phyloP scores from a whole-genome alignment of 2,888 invertebrate genomes.

The Phalangium opilio region DNA sequence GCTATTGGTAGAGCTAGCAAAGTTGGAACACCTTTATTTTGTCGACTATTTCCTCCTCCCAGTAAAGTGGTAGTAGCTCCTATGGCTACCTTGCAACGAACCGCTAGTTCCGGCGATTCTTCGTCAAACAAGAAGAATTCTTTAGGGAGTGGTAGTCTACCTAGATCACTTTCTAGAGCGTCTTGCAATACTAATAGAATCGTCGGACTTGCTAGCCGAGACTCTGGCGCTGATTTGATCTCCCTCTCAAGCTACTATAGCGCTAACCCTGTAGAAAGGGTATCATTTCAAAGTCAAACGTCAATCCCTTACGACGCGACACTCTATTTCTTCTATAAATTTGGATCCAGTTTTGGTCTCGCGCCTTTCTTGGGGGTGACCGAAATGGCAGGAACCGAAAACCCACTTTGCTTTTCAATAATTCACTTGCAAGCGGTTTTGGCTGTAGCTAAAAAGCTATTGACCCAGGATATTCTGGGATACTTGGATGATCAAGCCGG shows the following conservation, averaged over 20 bases:
- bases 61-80: conserved; percentile 38
- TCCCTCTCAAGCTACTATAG: conserved; percentile 15
- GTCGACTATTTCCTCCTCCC: conserved; percentile 67
- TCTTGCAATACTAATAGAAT: conserved; percentile 8
- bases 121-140: conserved; percentile 1
- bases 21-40: conserved; percentile 61
- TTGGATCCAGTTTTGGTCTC: conserved; percentile 64
- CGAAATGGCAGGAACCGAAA: conserved; percentile 16
- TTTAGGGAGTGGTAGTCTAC: conserved; percentile 28
- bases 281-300: conserved; percentile 23
- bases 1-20: conserved; percentile 79
- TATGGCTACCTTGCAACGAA: conserved; percentile 7
- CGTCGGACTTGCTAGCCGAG: conserved; percentile 10
- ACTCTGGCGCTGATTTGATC: conserved; percentile 17
- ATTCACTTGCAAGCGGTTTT: conserved; percentile 28
- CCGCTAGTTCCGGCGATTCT: conserved; percentile 4
- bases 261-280: conserved; percentile 17
- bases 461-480: conserved; percentile 64
- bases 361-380: conserved; percentile 17
- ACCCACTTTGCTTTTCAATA: conserved; percentile 28
- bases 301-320: conserved; percentile 33
- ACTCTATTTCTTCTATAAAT: conserved; percentile 59
- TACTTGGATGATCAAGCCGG: conserved; percentile 69
- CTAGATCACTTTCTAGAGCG: conserved; percentile 57
- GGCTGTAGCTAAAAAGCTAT: conserved; percentile 52